Conservation (phyloP, 2,113 vertebrate species). For the Clarias magur region DNA sequence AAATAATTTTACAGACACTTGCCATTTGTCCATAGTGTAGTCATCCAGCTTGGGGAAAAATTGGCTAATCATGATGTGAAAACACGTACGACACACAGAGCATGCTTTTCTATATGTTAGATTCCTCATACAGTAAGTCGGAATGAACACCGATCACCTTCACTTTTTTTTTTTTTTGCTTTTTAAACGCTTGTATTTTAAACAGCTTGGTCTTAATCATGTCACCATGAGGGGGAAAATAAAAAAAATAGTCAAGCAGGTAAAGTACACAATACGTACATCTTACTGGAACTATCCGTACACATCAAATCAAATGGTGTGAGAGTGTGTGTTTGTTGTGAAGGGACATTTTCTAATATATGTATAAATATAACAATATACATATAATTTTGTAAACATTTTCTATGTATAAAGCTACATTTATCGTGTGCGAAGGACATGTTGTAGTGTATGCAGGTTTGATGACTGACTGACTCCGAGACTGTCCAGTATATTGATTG, state of each 20-base stretch:
- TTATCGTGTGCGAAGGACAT: slow-evolving; percentile 61
- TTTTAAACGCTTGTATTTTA: neutral
- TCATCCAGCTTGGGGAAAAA: neutral
- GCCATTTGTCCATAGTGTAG: neutral
- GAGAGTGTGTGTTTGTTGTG: slow-evolving; percentile 61
- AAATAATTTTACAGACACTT: neutral
- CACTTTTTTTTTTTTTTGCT: neutral
- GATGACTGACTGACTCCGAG: neutral
- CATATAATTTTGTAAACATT: slow-evolving; percentile 77
- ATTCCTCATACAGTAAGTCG: neutral
- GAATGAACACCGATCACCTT: neutral
- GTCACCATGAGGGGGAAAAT: neutral
- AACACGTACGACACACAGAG: neutral
- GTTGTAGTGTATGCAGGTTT: neutral
- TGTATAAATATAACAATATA: slow-evolving; percentile 78
- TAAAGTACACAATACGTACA: neutral
- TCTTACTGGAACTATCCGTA: slow-evolving; percentile 1
- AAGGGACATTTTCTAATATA: slow-evolving; percentile 76
- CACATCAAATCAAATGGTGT: slow-evolving; percentile 41
- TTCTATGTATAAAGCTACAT: slow-evolving; percentile 81
- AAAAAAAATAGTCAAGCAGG: neutral
- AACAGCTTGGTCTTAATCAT: neutral
- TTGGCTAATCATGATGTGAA: too few species aligned
- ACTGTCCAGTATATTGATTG: neutral
- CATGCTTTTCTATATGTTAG: neutral